A percentile compares a stretch with the other conserved stretches of the same genome.
These are phyloP conservation scores for Mercenaria mercenaria DNA, from an alignment of 1,140 invertebrate species.

Conservation along the genomic window DNA sequence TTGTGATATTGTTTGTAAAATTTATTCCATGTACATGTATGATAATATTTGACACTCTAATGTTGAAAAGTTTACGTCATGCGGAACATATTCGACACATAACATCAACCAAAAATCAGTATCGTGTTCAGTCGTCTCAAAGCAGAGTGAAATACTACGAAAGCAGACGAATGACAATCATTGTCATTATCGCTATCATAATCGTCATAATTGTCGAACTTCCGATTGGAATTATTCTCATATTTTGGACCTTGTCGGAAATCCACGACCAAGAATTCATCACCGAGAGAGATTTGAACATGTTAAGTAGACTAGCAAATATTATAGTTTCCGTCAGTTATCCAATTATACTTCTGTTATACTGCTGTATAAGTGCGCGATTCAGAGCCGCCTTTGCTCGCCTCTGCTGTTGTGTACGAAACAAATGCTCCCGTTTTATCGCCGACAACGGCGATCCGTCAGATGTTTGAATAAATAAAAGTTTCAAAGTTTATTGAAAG, in stretches of 20 bases:
- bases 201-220: slow-evolving; percentile 52
- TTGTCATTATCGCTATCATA: slow-evolving; percentile 49
- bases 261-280: slow-evolving; percentile 46
- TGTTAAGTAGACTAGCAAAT: slow-evolving; percentile 12
- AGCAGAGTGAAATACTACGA: slow-evolving; percentile 16
- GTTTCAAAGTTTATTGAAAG: no score
- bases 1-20: slow-evolving; percentile 62
- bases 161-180: slow-evolving; percentile 49
- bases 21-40: slow-evolving; percentile 53
- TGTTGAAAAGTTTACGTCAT: slow-evolving; percentile 32
- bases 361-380: slow-evolving; percentile 43
- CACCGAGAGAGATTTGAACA: slow-evolving; percentile 23
- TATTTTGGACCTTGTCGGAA: slow-evolving; percentile 54
- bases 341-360: slow-evolving; percentile 51
- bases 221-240: slow-evolving; percentile 47
- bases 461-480: neutral
- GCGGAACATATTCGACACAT: slow-evolving; percentile 32
- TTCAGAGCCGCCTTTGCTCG: slow-evolving; percentile 28
- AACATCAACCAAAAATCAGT: neutral
- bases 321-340: slow-evolving; percentile 46
- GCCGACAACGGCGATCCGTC: neutral
- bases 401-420: slow-evolving; percentile 1
- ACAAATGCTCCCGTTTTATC: neutral
- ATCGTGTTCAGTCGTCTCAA: neutral
- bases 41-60: slow-evolving; percentile 37